phyloP scores from a whole-genome alignment of 2,888 invertebrate genomes.

The Ashinkailepas kermadecensis region DNA sequence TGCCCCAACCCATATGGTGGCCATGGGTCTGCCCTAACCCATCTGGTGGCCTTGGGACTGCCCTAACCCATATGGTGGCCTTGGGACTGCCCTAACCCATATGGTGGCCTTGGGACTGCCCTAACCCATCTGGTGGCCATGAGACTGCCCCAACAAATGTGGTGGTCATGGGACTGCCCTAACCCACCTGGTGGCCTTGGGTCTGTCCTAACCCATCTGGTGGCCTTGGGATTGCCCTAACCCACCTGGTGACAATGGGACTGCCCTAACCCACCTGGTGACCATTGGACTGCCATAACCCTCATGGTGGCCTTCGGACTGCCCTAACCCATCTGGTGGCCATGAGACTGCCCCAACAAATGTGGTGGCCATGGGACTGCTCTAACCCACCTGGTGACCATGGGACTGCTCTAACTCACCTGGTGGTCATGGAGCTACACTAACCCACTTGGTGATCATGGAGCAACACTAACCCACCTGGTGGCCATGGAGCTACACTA shows the following conservation, averaged over 20 bases:
- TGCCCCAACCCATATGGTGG: neutral
- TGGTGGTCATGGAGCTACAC: neutral
- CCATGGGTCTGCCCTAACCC: too few relatives aligned
- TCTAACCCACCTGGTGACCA: neutral
- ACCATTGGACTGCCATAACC: too few relatives aligned
- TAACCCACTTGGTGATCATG: neutral
- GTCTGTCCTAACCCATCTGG: neutral
- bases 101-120: neutral
- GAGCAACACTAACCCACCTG: neutral
- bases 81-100: neutral
- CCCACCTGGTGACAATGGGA: neutral
- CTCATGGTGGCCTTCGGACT: too few relatives aligned
- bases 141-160: neutral
- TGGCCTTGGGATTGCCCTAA: neutral
- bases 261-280: neutral
- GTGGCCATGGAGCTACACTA: neutral
- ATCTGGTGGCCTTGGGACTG: neutral
- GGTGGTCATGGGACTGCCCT: neutral
- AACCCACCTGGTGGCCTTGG: neutral
- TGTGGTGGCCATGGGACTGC: too few relatives aligned
- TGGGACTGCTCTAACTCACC: too few relatives aligned
- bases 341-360: too few relatives aligned
- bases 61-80: neutral
- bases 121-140: neutral
- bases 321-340: too few relatives aligned